These are phyloP conservation scores for Pogonophryne albipinna DNA, from an alignment of 2,797 vertebrate genomes.

Conservation along the genomic window DNA sequence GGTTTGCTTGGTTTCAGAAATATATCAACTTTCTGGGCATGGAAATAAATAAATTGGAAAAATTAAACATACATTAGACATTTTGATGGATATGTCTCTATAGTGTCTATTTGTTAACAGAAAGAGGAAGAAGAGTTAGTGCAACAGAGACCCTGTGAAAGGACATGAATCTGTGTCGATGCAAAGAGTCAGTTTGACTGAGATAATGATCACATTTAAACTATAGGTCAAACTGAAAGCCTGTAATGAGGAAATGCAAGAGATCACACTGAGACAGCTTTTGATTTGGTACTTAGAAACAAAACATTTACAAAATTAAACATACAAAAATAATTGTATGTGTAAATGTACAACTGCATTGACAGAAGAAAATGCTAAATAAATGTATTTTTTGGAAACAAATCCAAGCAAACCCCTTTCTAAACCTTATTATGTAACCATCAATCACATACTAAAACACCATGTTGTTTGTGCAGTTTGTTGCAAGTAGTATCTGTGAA, in stretches of 20 bases:
- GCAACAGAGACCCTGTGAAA: not conserved
- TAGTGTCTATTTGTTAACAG: not conserved
- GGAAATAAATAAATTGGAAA: not conserved
- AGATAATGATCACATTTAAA: not conserved
- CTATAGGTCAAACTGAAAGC: not conserved
- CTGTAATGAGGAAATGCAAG: not conserved
- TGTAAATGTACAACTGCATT: not conserved
- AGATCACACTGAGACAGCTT: not conserved
- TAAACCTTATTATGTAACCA: not conserved
- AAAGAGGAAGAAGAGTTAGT: not conserved
- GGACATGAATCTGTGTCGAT: conserved; percentile 10
- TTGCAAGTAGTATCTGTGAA: not conserved
- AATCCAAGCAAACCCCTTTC: too few relatives aligned
- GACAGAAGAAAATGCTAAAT: not conserved
- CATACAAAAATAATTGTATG: not conserved
- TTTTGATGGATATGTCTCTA: not conserved
- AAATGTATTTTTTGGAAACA: too few relatives aligned
- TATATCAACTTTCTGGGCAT: not conserved
- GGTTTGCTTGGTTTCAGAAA: conserved; percentile 1
- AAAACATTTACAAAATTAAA: not conserved
- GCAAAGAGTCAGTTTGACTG: conserved; percentile 13
- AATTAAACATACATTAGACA: not conserved
- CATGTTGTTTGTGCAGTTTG: not conserved
- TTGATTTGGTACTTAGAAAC: not conserved
- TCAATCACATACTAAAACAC: not conserved